A percentile compares a stretch with the other conserved stretches of the same genome.
Conservation (phyloP, 2,113 vertebrate species). For the Tringa solitaria region DNA sequence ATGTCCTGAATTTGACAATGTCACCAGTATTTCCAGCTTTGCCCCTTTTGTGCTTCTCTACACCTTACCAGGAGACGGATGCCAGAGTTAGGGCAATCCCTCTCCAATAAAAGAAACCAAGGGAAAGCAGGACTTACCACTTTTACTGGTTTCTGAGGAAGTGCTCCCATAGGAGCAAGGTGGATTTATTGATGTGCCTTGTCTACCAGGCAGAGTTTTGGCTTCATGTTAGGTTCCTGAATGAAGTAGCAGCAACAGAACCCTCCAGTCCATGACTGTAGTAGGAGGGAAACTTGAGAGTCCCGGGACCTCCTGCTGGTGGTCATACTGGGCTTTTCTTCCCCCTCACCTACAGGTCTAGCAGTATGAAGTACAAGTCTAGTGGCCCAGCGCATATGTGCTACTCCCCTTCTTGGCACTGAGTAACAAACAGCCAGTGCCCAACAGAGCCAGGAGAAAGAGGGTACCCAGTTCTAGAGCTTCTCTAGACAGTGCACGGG, state of each 20-base stretch:
- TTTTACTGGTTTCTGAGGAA: too few species aligned
- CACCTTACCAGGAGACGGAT: not conserved
- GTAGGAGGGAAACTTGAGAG: too few species aligned
- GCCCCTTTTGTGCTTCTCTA: not conserved
- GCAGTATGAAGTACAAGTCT: not conserved
- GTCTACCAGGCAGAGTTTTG: accelerated
- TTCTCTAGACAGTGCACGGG: accelerated
- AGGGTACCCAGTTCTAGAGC: not conserved
- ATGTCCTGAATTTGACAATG: not conserved
- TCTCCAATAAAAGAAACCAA: not conserved
- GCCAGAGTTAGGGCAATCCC: not conserved
- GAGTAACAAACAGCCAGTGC: not conserved
- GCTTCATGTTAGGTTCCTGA: not conserved
- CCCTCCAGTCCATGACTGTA: too few species aligned
- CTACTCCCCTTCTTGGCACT: accelerated
- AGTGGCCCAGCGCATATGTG: accelerated
- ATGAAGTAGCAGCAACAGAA: not conserved
- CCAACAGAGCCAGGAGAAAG: not conserved
- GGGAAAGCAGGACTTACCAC: not conserved
- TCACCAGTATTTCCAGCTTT: not conserved
- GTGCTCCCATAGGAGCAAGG: not conserved
- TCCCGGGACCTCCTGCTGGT: too few species aligned
- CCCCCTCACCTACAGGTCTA: not conserved
- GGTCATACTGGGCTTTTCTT: not conserved
- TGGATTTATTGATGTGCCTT: accelerated